Percentiles rank a stretch among this genome's conserved stretches.
These are phyloP conservation scores for Drosophila athabasca DNA, from an alignment of 1,140 invertebrate genomes.

Conservation along the genomic window DNA sequence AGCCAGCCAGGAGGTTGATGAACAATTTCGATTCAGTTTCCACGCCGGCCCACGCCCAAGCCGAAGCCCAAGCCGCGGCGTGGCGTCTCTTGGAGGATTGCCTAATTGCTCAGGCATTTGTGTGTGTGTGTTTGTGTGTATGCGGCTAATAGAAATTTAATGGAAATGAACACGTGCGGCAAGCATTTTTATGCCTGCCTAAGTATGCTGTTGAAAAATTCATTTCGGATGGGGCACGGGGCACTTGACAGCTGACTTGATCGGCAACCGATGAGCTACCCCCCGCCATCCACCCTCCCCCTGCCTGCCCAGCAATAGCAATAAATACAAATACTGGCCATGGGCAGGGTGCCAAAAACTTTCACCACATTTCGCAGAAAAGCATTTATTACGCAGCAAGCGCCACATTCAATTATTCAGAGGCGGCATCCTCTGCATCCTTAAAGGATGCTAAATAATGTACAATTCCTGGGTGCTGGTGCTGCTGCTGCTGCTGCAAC, in stretches of 20 bases:
- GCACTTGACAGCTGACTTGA: conserved; percentile 52
- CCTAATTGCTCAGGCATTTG: conserved; percentile 62
- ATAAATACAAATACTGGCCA: conserved; percentile 55
- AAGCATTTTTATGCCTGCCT: conserved; percentile 37
- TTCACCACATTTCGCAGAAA: conserved; percentile 74
- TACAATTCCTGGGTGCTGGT: conserved; percentile 53
- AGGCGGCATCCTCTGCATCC: conserved; percentile 58
- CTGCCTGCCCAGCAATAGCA: conserved; percentile 9
- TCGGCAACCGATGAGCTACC: conserved; percentile 52
- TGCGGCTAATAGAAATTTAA: conserved; percentile 70
- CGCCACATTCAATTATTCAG: conserved; percentile 80
- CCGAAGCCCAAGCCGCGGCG: too few relatives aligned
- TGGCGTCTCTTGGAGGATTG: conserved; percentile 11
- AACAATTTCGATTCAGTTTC: conserved; percentile 32
- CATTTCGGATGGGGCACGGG: conserved; percentile 24
- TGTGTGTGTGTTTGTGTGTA: background rate
- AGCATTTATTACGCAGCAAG: conserved; percentile 81
- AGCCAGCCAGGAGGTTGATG: conserved; percentile 22
- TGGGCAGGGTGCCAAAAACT: conserved; percentile 59
- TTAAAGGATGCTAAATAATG: conserved; percentile 74
- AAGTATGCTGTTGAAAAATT: conserved; percentile 54
- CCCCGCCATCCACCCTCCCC: background rate
- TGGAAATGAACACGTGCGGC: conserved; percentile 67
- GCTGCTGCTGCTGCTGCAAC: conserved; percentile 38
- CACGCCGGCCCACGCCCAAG: background rate